Evolutionary conservation across 2,888 invertebrate species (phyloP), one percentile per base, ranked within the genome.

Genomic region (Meteorus colon): DNA sequence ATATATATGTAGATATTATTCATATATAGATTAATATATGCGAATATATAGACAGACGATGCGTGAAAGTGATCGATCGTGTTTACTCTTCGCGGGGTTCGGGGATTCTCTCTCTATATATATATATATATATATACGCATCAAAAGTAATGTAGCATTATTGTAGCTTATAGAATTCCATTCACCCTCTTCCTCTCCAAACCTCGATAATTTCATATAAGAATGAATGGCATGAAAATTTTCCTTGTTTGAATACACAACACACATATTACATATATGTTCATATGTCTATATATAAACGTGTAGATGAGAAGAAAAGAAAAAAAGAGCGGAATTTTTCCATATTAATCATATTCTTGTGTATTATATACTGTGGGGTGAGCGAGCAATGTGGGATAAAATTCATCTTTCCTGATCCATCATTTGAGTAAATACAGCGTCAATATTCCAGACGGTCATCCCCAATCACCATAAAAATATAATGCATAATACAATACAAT

Each of bases 341-440:
- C 62, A 70, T 70, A 81, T 81, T 81, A 77, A 81, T 80, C 80
- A 77, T 78, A 77, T 77, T 70, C 74, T 14, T 75, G 14, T 24
- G 62, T 65, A 76, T 76, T 74, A 27, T 37, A 19, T 10, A 24
- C 34, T 27, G 37, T 41, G 69, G 48, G 59, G 63, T 16, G 65
- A 10, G 24, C 24, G 29, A 16, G 41, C 62, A 72, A 29, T 45
- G 31, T 51, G 67, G 67, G 41, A 65, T 66, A 68, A 78, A 78
- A 81, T 81, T 81, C 74, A 77, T 72, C 70, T 74, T 73, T 77
- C 70, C 77, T 78, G 76, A 81, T 81, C 80, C 77, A 81, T 81
- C 81, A 81, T 76, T 77, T 65, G 45, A 70, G 63, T 37, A 68
- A 63, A 73, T 48, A 72, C 74, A 51, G 48, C 68, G 75, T 77